Conservation (phyloP, 1,140 invertebrate species). For the Drosophila varians region DNA sequence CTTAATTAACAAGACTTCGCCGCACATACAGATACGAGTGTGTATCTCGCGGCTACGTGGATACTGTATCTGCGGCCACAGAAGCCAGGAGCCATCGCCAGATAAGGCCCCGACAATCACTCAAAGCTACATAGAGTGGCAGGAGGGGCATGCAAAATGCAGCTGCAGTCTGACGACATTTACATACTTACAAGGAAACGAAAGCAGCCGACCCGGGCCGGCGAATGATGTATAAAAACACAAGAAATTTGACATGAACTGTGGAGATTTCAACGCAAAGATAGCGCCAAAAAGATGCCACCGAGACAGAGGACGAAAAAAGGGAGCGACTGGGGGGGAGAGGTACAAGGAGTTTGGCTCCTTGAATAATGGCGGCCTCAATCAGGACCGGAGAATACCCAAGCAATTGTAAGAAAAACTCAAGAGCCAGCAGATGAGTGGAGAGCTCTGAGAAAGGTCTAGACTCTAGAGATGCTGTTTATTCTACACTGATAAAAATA, state of each 20-base stretch:
- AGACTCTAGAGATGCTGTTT: conserved; percentile 15
- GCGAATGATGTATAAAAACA: conserved; percentile 81
- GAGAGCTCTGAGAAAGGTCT: conserved; percentile 52
- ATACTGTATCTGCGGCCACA: conserved; percentile 53
- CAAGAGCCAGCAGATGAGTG: conserved; percentile 64
- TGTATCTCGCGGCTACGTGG: conserved; percentile 1
- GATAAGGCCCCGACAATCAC: conserved; percentile 78
- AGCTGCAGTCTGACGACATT: conserved; percentile 59
- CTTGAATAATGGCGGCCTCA: conserved; percentile 77
- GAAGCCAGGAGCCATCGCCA: conserved; percentile 72
- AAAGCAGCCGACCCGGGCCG: conserved; percentile 49
- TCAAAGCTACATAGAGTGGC: conserved; percentile 57
- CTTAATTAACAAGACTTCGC: conserved; percentile 71
- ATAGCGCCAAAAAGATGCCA: conserved; percentile 75
- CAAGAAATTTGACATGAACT: conserved; percentile 82
- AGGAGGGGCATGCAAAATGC: conserved; percentile 35
- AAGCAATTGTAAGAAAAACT: conserved; percentile 79
- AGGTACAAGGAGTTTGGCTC: conserved; percentile 47
- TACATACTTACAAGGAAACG: conserved; percentile 82
- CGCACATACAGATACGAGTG: conserved; percentile 23
- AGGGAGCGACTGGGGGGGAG: background rate
- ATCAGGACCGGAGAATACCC: conserved; percentile 52
- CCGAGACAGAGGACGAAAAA: conserved; percentile 2
- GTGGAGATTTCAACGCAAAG: conserved; percentile 79
- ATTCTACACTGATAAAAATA: background rate